These are phyloP conservation scores for Drosophila santomea DNA, from an alignment of 1,140 invertebrate species.

Conservation along the genomic window DNA sequence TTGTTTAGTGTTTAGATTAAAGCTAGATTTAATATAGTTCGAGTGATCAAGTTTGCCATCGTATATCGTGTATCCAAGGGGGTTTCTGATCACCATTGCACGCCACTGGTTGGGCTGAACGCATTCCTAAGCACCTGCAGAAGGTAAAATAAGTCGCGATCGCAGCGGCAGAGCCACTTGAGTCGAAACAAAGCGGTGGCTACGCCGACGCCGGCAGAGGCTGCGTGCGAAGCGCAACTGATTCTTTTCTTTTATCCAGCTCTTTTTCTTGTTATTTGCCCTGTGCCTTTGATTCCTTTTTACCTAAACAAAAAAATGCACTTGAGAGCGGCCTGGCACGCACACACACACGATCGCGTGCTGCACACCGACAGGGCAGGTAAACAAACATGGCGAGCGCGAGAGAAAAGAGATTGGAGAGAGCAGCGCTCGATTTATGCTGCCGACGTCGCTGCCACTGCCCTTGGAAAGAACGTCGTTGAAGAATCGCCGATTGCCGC, in stretches of 20 bases:
- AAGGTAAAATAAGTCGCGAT: slow-evolving; percentile 53
- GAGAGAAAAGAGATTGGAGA: slow-evolving; percentile 15
- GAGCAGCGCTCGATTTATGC: slow-evolving; percentile 66
- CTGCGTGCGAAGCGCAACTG: slow-evolving; percentile 75
- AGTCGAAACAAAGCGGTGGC: slow-evolving; percentile 66
- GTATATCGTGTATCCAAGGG: background rate
- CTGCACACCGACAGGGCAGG: slow-evolving; percentile 56
- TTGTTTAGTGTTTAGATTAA: too few relatives aligned
- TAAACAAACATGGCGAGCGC: slow-evolving; percentile 75
- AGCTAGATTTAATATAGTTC: background rate
- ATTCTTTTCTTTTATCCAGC: slow-evolving; percentile 70
- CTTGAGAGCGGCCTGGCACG: slow-evolving; percentile 65
- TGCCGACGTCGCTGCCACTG: slow-evolving; percentile 58
- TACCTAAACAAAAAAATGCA: slow-evolving; percentile 82
- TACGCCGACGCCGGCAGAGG: slow-evolving; percentile 35
- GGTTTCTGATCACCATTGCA: background rate
- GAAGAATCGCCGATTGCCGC: slow-evolving; percentile 42
- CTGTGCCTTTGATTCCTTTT: slow-evolving; percentile 80
- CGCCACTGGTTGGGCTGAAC: slow-evolving; percentile 14
- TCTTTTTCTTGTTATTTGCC: slow-evolving; percentile 77
- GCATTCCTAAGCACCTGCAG: slow-evolving; percentile 76
- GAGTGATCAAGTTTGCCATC: background rate
- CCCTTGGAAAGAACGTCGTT: slow-evolving; percentile 45
- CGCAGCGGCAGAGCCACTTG: slow-evolving; percentile 64
- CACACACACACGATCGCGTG: slow-evolving; percentile 12